Conservation (phyloP, 2,888 invertebrate genomes). For the Deroplatys truncata region DNA sequence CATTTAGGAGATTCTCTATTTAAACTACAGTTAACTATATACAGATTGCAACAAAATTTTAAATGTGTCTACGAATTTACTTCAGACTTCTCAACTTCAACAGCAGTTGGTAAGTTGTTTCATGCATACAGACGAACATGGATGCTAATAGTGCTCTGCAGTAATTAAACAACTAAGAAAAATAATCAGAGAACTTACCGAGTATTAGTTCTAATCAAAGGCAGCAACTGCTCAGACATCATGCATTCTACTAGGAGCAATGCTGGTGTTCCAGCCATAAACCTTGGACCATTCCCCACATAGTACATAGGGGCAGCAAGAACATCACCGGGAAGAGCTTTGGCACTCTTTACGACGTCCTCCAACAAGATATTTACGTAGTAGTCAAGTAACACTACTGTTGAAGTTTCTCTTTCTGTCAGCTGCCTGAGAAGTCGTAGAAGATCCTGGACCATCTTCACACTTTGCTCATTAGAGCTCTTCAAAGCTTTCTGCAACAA, state of each 20-base stretch:
- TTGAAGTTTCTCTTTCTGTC: background rate
- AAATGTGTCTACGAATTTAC: no score
- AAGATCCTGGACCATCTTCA: slow-evolving; percentile 19
- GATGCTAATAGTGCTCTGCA: no score
- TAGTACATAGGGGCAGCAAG: slow-evolving; percentile 13
- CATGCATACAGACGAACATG: no score
- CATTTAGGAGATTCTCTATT: no score
- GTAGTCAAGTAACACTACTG: background rate
- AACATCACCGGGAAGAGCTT: slow-evolving; percentile 5
- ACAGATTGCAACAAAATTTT: no score
- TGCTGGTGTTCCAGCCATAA: slow-evolving; percentile 24
- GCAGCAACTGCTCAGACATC: slow-evolving; percentile 9
- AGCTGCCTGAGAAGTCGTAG: slow-evolving; percentile 12
- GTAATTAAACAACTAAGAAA: no score
- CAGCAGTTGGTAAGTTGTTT: no score
- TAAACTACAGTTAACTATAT: no score
- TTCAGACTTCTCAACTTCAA: no score
- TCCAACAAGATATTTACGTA: slow-evolving; percentile 17
- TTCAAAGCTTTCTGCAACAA: background rate
- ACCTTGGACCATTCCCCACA: slow-evolving; percentile 13
- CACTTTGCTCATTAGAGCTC: background rate
- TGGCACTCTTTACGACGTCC: background rate
- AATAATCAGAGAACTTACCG: background rate
- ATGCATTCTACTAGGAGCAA: slow-evolving; percentile 18
- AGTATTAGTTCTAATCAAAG: background rate